Conservation (phyloP, 2,888 invertebrate genomes). For the Girardia tigrina region DNA sequence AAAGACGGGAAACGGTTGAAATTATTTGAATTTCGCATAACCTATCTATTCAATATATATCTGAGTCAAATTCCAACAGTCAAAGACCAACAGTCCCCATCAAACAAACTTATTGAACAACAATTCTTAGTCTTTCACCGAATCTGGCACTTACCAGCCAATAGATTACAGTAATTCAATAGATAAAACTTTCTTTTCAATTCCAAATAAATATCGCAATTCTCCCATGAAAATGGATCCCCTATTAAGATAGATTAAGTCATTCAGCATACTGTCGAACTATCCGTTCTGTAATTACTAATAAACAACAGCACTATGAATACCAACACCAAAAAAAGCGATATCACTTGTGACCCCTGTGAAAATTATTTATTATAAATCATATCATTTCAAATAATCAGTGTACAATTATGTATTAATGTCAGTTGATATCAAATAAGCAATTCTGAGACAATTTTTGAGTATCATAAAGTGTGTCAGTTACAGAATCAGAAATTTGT, state of each 20-base stretch:
- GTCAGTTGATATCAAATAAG: not conserved
- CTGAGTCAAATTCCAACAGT: too few species aligned
- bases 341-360: not conserved
- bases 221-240: not conserved
- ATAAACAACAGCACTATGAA: too few species aligned
- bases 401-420: not conserved
- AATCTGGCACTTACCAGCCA: constrained; percentile 8
- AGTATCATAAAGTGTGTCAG: not conserved
- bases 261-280: not conserved
- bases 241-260: not conserved
- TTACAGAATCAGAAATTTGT: not conserved
- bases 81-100: constrained; percentile 10
- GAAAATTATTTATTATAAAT: not conserved
- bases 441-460: too few species aligned
- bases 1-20: too few species aligned
- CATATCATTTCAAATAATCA: constrained; percentile 2
- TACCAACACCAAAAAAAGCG: too few species aligned
- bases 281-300: too few species aligned
- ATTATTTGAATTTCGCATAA: too few species aligned
- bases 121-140: constrained; percentile 15
- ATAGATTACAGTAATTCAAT: constrained; percentile 1
- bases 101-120: not conserved
- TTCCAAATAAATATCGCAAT: not conserved
- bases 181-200: not conserved
- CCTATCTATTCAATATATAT: too few species aligned